phyloP scores from a whole-genome alignment of 2,113 vertebrate genomes.

The Elaphurus davidianus region DNA sequence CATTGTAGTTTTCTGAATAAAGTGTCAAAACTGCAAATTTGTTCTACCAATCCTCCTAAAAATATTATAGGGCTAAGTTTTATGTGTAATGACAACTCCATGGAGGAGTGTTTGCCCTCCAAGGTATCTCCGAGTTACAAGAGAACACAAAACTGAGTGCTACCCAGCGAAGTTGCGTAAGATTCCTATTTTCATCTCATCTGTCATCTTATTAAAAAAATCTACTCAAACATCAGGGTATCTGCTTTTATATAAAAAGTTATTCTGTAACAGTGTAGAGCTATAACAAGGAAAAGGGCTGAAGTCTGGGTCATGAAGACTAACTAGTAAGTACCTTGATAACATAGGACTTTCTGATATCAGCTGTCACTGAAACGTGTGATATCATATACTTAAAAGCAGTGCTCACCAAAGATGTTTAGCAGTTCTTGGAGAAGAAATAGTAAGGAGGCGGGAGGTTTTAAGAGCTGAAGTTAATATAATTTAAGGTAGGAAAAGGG shows the following conservation, averaged over 20 bases:
- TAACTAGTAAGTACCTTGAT: not conserved
- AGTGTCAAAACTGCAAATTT: not conserved
- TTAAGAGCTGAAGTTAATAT: conserved; percentile 47
- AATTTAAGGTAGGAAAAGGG: conserved; percentile 58
- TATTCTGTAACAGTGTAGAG: not conserved
- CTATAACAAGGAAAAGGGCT: conserved; percentile 3
- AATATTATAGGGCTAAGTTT: not conserved
- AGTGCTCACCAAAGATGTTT: conserved; percentile 15
- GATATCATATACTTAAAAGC: conserved; percentile 24
- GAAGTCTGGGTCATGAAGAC: not conserved
- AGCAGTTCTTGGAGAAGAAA: not conserved
- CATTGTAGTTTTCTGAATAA: not conserved
- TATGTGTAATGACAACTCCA: conserved; percentile 3
- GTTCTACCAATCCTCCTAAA: not conserved
- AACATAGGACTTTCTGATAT: not conserved
- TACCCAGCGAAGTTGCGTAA: not conserved
- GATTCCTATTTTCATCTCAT: not conserved
- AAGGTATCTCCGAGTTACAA: not conserved
- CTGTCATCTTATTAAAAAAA: conserved; percentile 14
- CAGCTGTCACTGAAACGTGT: not conserved
- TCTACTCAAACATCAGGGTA: not conserved
- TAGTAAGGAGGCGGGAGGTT: conserved; percentile 24
- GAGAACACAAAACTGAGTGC: not conserved
- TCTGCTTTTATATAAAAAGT: not conserved
- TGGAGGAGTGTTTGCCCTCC: not conserved